phyloP scores from a whole-genome alignment of 2,113 vertebrate genomes.

The Lophius piscatorius region DNA sequence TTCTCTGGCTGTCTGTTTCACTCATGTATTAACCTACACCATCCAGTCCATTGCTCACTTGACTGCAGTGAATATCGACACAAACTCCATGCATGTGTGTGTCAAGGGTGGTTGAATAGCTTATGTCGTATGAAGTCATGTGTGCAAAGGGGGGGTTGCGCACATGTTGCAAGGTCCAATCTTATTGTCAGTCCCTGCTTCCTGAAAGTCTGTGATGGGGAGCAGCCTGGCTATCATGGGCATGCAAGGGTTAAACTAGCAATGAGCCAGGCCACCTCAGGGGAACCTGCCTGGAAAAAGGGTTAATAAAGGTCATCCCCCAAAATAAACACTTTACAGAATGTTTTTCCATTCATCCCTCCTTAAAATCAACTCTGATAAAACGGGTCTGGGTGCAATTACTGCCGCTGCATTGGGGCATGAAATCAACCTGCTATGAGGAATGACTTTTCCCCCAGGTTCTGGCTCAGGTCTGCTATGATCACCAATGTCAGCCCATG shows the following conservation, averaged over 20 bases:
- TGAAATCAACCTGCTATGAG: conserved; percentile 93
- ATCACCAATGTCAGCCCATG: conserved; percentile 46
- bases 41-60: conserved; percentile 50
- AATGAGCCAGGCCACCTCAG: conserved; percentile 81
- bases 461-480: conserved; percentile 89
- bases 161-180: conserved; percentile 84
- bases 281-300: conserved; percentile 88
- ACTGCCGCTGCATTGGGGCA: conserved; percentile 90
- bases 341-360: conserved; percentile 94
- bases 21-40: conserved; percentile 64
- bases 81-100: conserved; percentile 39
- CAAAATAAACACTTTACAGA: conserved; percentile 99
- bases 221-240: conserved; percentile 83
- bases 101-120: conserved; percentile 54
- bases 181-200: conserved; percentile 87
- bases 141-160: conserved; percentile 63
- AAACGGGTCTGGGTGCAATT: conserved; percentile 97
- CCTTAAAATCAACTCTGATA: conserved; percentile 97
- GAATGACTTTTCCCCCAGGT: conserved; percentile 79
- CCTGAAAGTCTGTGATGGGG: conserved; percentile 80
- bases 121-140: conserved; percentile 53
- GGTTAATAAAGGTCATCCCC: conserved; percentile 98
- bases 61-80: conserved; percentile 45
- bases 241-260: conserved; percentile 88
- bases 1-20: conserved; percentile 46